A percentile compares a stretch with the other conserved stretches of the same genome.
These are phyloP conservation scores for Agelastica alni DNA, from an alignment of 2,888 invertebrate genomes.

Conservation along the genomic window DNA sequence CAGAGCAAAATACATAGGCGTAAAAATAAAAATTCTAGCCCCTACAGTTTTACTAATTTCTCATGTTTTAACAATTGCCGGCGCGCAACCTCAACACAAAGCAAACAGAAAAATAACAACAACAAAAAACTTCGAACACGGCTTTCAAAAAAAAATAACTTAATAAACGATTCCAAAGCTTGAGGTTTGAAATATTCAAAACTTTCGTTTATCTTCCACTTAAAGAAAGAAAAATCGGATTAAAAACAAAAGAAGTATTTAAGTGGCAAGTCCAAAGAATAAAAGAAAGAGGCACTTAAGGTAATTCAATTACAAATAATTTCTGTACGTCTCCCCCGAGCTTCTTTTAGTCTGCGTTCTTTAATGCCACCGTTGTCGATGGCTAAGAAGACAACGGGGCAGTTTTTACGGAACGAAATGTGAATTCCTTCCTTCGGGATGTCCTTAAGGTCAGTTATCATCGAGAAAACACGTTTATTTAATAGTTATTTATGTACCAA, in stretches of 20 bases:
- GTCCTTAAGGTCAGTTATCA: too few species aligned
- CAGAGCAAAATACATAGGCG: too few species aligned
- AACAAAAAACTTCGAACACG: too few species aligned
- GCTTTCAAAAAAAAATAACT: constrained; percentile 19
- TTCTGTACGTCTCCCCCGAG: constrained; percentile 46
- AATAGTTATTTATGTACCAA: too few species aligned
- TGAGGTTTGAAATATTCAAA: constrained; percentile 33
- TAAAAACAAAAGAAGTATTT: constrained; percentile 45
- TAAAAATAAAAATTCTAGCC: too few species aligned
- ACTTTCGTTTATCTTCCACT: constrained; percentile 36
- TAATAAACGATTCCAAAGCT: constrained; percentile 27
- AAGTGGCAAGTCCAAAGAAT: constrained; percentile 46
- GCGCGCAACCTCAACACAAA: too few species aligned
- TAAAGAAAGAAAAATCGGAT: constrained; percentile 38
- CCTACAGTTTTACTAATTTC: too few species aligned
- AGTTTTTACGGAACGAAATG: too few species aligned
- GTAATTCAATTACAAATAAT: constrained; percentile 47
- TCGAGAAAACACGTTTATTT: too few species aligned
- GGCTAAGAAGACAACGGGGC: constrained; percentile 25
- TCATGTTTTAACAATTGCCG: too few species aligned
- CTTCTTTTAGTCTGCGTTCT: constrained; percentile 27
- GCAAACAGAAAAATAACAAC: too few species aligned
- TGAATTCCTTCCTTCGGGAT: too few species aligned
- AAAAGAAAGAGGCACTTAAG: constrained; percentile 50
- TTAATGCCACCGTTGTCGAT: constrained; percentile 41